Base-by-base conservation (phyloP, 2,113 vertebrate genomes). In the Loxodonta africana region DNA sequence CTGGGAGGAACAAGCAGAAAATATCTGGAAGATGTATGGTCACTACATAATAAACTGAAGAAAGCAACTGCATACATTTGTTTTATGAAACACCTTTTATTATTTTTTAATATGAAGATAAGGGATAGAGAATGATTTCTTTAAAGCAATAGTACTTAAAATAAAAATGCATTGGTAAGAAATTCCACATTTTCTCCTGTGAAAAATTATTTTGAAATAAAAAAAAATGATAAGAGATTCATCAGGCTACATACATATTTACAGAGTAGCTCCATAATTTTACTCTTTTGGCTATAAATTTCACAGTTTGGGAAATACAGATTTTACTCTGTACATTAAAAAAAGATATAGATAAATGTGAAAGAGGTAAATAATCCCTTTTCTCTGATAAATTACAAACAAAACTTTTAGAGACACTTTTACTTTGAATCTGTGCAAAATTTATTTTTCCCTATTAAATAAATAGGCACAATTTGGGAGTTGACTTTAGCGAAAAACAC, bases 361-460 rank as follows among this genome's bases (percentile, higher is more conserved):
- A 78, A 91, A 95, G 33, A 86, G 46, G 74, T 8, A 87, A 63
- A 85, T 73, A 71, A 63, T 78, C n/a, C 0, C 5, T 76, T 93
- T 83, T 95, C 8, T 87, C 8, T 90, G 48, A 95, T 83, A 69
- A 87, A 90, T 95, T 81, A 65, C 10, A 71, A 88, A 37, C 67
- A 89, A 87, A 93, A 83, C 46, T 46, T 91, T 91, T 41, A 91
- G 25, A 92, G 83, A 63, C n/a, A 57, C 85, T 88, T 86, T 74
- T 86, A 88, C 26, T 33, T 1, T 23, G 18, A 92, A 86, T 25
- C 23, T 93, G 30, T 74, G 41, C 14, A 87, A 88, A 93, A 89
- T 96, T 89, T 86, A 78, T 83, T 86, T 93, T 95, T 14, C 25
- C 23, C 74, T 83, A 76, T 97, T 92, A 95, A 87, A 90, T 71